Percentiles rank a stretch among this genome's conserved stretches.
These are phyloP conservation scores for Acromyrmex echinatior DNA, from an alignment of 1,140 invertebrate species.

Conservation along the genomic window DNA sequence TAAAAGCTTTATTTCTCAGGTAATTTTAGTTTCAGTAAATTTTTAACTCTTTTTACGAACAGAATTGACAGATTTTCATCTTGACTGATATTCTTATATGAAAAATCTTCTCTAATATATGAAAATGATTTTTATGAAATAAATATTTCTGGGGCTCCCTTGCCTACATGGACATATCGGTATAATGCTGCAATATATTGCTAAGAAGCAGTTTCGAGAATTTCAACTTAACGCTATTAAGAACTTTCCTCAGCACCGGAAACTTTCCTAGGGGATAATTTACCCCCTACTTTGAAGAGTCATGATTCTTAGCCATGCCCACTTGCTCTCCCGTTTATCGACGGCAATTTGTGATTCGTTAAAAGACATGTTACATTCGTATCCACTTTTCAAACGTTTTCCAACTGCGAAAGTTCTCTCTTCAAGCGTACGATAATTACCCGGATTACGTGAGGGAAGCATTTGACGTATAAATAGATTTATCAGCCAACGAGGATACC, in stretches of 20 bases:
- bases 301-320: slow-evolving; percentile 16
- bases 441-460: background rate
- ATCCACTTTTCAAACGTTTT: slow-evolving; percentile 18
- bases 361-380: slow-evolving; percentile 32
- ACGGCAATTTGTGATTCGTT: slow-evolving; percentile 29
- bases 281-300: slow-evolving; percentile 11
- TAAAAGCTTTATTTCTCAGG: background rate
- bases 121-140: background rate
- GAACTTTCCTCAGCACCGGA: slow-evolving; percentile 17
- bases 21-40: background rate
- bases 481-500: background rate
- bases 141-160: background rate
- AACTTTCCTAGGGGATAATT: slow-evolving; percentile 32
- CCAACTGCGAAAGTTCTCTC: slow-evolving; percentile 30
- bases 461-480: slow-evolving; percentile 42
- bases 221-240: slow-evolving; percentile 35
- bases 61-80: background rate
- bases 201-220: slow-evolving; percentile 17
- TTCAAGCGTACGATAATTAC: slow-evolving; percentile 31
- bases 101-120: slow-evolving; percentile 1
- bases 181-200: background rate
- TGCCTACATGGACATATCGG: background rate
- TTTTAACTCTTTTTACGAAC: background rate
- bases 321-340: slow-evolving; percentile 2
- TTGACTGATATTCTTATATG: background rate